phyloP scores from a whole-genome alignment of 2,797 vertebrate genomes.

The Ataeniobius toweri region DNA sequence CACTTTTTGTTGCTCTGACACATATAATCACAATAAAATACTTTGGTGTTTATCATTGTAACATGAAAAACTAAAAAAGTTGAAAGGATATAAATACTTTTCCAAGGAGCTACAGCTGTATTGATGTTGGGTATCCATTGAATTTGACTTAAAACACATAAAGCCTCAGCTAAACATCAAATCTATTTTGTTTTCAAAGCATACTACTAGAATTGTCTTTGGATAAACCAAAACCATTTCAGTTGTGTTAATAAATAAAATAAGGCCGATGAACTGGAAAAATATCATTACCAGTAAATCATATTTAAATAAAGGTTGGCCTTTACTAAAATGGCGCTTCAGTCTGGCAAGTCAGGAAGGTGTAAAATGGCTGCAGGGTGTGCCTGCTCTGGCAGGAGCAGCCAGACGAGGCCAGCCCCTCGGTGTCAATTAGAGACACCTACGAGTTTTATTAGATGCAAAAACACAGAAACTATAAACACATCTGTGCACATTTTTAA shows the following conservation, averaged over 20 bases:
- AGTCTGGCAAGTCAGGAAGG: conserved; percentile 37
- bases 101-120: neutral
- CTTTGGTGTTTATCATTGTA: neutral
- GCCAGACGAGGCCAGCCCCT: conserved; percentile 35
- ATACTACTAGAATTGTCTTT: neutral
- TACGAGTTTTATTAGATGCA: neutral
- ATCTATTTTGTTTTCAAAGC: neutral
- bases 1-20: neutral
- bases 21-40: neutral
- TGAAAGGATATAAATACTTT: neutral
- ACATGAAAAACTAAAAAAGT: neutral
- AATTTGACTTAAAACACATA: neutral
- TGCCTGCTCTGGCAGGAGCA: conserved; percentile 47
- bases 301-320: neutral
- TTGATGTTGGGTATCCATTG: too few species aligned
- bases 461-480: conserved; percentile 10
- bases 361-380: conserved; percentile 73
- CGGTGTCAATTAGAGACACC: conserved; percentile 44
- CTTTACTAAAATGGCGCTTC: conserved; percentile 65
- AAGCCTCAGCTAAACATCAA: neutral
- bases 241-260: neutral
- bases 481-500: neutral
- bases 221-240: neutral
- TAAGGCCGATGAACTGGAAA: too few species aligned
- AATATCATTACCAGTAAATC: neutral